Evolutionary conservation across 2,113 vertebrate genomes (phyloP).

Genomic region (Labeo catla): DNA sequence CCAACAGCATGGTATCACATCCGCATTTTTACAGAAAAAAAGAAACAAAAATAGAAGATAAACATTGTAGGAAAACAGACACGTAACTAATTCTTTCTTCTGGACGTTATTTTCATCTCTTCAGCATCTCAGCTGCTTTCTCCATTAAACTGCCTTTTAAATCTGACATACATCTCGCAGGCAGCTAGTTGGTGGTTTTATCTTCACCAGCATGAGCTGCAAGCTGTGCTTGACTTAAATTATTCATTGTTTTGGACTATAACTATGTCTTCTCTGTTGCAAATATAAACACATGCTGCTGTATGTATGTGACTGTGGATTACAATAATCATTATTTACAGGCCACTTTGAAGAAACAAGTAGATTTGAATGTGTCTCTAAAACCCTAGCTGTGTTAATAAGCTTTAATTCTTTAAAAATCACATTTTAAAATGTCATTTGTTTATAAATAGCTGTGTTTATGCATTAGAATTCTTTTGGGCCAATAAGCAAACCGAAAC

Average conservation of each 20-base stretch:
- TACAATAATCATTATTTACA: not conserved
- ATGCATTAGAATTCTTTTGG: not conserved
- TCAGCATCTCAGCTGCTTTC: not conserved
- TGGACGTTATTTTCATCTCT: not conserved
- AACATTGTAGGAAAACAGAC: not conserved
- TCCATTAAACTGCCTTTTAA: not conserved
- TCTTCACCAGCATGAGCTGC: not conserved
- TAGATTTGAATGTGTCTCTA: not conserved
- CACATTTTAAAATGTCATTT: not conserved
- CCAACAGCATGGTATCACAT: not conserved
- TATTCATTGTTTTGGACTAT: constrained; percentile 20
- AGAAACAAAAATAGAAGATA: not conserved
- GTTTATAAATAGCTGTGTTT: not conserved
- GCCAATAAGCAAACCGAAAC: not conserved
- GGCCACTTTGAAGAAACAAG: not conserved
- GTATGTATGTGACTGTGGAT: not conserved
- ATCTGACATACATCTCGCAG: not conserved
- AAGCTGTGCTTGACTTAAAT: not conserved
- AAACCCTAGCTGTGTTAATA: not conserved
- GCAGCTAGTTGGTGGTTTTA: not conserved
- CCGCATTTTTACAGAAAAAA: not conserved
- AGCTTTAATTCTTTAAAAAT: not conserved
- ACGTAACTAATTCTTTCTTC: not conserved
- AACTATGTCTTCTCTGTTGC: not conserved
- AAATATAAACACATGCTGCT: not conserved